Evolutionary conservation across 2,888 invertebrate species (phyloP).

Genomic region (Galerucella pusilla): DNA sequence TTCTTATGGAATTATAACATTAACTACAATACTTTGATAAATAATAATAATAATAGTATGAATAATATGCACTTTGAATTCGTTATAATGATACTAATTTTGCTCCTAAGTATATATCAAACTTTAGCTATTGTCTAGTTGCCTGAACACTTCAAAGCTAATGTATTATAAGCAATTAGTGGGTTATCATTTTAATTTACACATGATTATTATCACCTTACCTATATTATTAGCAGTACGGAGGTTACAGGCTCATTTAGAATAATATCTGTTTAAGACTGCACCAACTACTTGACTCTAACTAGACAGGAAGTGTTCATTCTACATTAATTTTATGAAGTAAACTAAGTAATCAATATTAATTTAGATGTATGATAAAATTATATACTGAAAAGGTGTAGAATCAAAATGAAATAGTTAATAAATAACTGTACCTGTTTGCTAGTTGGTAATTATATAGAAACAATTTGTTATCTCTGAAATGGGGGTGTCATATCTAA

Average conservation of each 20-base stretch:
- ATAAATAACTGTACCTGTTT: conserved; percentile 2
- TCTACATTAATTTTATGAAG: conserved; percentile 17
- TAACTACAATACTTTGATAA: neutral
- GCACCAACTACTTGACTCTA: conserved; percentile 4
- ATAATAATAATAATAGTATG: neutral
- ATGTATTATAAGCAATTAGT: neutral
- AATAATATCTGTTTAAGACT: conserved; percentile 6
- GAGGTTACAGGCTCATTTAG: conserved; percentile 7
- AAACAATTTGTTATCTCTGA: conserved; percentile 23
- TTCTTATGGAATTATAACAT: neutral
- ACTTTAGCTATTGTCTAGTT: neutral
- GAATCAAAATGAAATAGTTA: neutral
- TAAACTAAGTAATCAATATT: conserved; percentile 12
- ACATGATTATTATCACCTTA: conserved; percentile 15
- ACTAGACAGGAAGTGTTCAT: conserved; percentile 13
- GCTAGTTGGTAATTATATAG: conserved; percentile 16
- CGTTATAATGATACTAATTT: neutral
- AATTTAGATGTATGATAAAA: conserved; percentile 12
- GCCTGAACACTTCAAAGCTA: neutral
- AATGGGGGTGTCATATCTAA: conserved; percentile 39
- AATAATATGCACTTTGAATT: neutral
- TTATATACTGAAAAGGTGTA: neutral
- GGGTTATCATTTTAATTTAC: neutral
- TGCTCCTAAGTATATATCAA: neutral
- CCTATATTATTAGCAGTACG: conserved; percentile 8